Evolutionary conservation across 2,888 invertebrate species (phyloP), one percentile per base, ranked within the genome.

Genomic region (Pseudanteris insignis): DNA sequence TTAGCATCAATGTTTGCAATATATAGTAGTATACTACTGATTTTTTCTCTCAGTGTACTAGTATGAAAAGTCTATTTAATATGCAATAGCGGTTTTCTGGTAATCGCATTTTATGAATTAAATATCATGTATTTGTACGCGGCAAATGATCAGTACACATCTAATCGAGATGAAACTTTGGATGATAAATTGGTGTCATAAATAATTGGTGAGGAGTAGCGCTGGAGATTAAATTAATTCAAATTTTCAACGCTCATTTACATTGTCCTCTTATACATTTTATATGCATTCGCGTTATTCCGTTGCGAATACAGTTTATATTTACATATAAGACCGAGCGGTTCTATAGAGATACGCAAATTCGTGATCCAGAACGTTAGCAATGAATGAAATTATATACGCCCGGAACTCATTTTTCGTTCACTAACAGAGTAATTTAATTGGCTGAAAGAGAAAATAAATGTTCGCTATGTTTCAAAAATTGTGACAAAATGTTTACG

Each of bases 341-440:
- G 40, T 44, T 57, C 47, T 36, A 40, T 30, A 25, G 58, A 50
- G 61, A 64, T 61, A 58, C 58, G 58, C 57, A 59, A 64, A 64
- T 64, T 62, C 51, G 51, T 38, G 60, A 61, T 61, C 38, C 55
- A 24, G 40, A 26, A 32, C 41, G 34, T 43, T 33, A 26, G 29
- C 62, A 67, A 64, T 64, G 64, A 69, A 65, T 65, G 55, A 63
- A 68, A 69, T 69, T 70, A 67, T 63, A 65, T 62, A 63, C 66
- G 67, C 65, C 61, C 28, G 55, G 63, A 68, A 70, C 69, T 69
- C 68, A 70, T 68, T 64, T 62, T 44, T 55, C 54, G n/a, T n/a
- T n/a, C n/a, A n/a, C n/a, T n/a, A n/a, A n/a, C n/a, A n/a, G n/a
- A n/a, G n/a, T n/a, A n/a, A n/a, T n/a, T n/a, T n/a, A n/a, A n/a